Evolutionary conservation across 2,113 vertebrate genomes (phyloP).

Genomic region (Bambusicola thoracicus): DNA sequence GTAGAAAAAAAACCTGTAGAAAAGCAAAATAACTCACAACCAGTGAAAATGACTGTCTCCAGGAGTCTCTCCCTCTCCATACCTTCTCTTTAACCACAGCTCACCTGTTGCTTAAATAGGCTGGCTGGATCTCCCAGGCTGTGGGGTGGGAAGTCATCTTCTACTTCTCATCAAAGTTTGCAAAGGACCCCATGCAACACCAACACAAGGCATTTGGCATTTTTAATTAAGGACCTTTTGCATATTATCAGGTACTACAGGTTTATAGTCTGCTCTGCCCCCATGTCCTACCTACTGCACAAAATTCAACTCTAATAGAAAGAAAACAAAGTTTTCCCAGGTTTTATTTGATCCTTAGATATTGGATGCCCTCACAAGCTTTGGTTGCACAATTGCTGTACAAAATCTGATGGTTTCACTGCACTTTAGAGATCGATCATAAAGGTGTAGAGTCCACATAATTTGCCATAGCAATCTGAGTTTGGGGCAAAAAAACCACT

Average conservation of each 20-base stretch:
- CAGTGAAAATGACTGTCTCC: background rate
- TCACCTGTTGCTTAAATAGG: background rate
- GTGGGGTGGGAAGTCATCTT: background rate
- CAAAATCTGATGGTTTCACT: background rate
- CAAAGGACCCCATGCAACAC: background rate
- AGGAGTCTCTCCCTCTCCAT: background rate
- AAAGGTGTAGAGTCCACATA: background rate
- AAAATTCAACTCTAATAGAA: background rate
- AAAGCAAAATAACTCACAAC: background rate
- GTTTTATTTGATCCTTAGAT: background rate
- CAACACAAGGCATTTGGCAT: background rate
- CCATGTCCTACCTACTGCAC: background rate
- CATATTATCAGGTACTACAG: rapidly evolving
- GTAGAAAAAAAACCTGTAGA: background rate
- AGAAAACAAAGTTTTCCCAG: rapidly evolving
- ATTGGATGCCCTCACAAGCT: background rate
- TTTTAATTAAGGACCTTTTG: background rate
- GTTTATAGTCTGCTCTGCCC: background rate
- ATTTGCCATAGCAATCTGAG: background rate
- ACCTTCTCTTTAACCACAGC: background rate
- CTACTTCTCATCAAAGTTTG: background rate
- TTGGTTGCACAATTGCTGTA: background rate
- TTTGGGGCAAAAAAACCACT: background rate
- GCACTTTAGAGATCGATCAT: background rate
- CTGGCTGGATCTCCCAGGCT: background rate